Base-by-base conservation (phyloP, 2,113 vertebrate species). In the Etheostoma spectabile region DNA sequence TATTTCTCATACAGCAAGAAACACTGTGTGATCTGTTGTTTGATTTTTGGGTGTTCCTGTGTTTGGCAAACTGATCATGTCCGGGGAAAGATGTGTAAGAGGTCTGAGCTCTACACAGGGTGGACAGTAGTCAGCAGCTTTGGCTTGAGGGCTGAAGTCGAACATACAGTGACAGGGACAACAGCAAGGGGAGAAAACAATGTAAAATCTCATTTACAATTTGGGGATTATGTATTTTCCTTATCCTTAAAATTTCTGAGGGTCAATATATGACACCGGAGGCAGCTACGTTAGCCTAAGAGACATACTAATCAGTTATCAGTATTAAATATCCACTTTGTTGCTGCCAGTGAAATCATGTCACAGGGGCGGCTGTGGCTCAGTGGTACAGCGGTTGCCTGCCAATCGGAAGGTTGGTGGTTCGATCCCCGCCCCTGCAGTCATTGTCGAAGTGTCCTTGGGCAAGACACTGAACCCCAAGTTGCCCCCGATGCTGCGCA, bases 61-160 rank as follows among this genome's bases (percentile, higher is more conserved):
- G 66, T 79, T 74, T 74, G 79, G 71, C 75, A 78, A 62, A 59
- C 49, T 46, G 62, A 80, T 86, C 60, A 66, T 67, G 59, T 74
- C 22, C 52, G 51, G 21, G 48, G 63, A 82, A 84, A 66, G 57
- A 82, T 78, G 83, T 80, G 74, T 80, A 69, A 80, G 70, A 74
- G 27, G 38, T 68, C 22, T 60, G 77, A 82, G 70, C 74, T 83
- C 46, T 35, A 71, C 19, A 14, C 48, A 33, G 70, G 61, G 55
- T 56, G 59, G 11, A 38, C n/a, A 69, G 49, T 49, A 62, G 73
- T 51, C 48, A 49, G 53, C 24, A 64, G 60, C 46, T 75, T 49
- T 70, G 42, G 52, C 66, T 33, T 69, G 18, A 22, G 5, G 53
- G 42, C 66, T 66, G 77, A 48, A 56, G 6, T 12, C 13, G 5